Evolutionary conservation across 1,140 invertebrate genomes (phyloP), one percentile per base, ranked within the genome.

Genomic region (Eriosoma lanigerum): DNA sequence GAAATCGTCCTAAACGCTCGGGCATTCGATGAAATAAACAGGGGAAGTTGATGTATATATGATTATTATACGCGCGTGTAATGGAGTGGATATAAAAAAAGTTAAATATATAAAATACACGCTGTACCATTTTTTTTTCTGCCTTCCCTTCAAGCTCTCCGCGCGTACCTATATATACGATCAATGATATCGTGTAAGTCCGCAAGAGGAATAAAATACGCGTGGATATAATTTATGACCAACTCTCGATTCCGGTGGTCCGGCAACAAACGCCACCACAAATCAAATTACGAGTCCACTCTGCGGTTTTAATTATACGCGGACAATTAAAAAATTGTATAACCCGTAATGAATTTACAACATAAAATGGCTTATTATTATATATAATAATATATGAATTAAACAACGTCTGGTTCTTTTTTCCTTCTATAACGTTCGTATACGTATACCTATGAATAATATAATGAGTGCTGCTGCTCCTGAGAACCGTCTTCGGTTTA

Each of bases 241-340:
- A 62, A n/a, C n/a, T 78, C 56, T 78, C 75, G 75, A 78, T 78
- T 78, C 75, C 75, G 75, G 75, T 78, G 75, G 75, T 78, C 75
- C 56, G 56, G 56, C 38, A 38, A 58, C 29, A 44, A 38, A 76
- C 52, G 75, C 62, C 56, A 78, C 75, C 17, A 78, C 75, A 78
- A 78, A 78, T 78, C 75, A 78, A 78, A 78, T 78, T 48, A 60
- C 56, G 1, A 60, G 75, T 78, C 75, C 56, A 60, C 56, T 78
- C 8, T 78, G 75, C 75, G 44, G 75, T 78, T 78, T 78, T 78
- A 78, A 78, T 78, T 78, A 78, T 62, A 46, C 29, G 32, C 17
- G 21, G 56, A 78, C 75, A 78, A 78, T 78, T 78, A 78, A 60
- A 78, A 78, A 48, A 62, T 78, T 26, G 75, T 62, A 44, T 21